These are phyloP conservation scores for Drosophila repleta DNA, from an alignment of 1,140 invertebrate genomes.

Conservation along the genomic window DNA sequence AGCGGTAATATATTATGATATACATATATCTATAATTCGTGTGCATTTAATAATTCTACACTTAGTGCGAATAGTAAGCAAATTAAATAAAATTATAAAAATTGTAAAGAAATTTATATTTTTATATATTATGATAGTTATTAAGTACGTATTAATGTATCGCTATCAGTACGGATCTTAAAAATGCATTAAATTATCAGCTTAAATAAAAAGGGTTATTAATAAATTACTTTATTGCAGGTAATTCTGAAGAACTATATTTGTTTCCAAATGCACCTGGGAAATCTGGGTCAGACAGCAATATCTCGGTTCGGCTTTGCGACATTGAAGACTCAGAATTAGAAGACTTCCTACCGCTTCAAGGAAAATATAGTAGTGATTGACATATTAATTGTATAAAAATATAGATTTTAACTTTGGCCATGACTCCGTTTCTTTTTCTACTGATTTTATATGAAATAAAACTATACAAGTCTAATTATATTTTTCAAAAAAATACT, in stretches of 20 bases:
- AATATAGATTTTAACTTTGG: constrained; percentile 61
- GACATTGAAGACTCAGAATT: constrained; percentile 96
- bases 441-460: constrained; percentile 76
- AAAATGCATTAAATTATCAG: no score
- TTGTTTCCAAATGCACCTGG: constrained; percentile 86
- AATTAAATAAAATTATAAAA: no score
- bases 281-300: constrained; percentile 88
- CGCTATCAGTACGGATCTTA: no score
- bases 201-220: not conserved
- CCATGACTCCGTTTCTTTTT: constrained; percentile 67
- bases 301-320: constrained; percentile 94
- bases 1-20: constrained; percentile 66
- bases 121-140: no score
- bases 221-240: constrained; percentile 25
- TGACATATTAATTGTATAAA: constrained; percentile 67
- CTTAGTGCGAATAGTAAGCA: no score
- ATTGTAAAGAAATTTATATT: no score
- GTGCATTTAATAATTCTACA: no score
- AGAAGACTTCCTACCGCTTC: constrained; percentile 84
- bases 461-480: constrained; percentile 51
- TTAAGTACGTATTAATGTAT: no score
- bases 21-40: no score
- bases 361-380: constrained; percentile 61
- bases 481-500: constrained; percentile 31
- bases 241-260: constrained; percentile 88